Percentiles rank a stretch among this genome's conserved stretches.
Evolutionary conservation across 2,113 vertebrate genomes (phyloP).

Genomic region (Accipiter cooperii): DNA sequence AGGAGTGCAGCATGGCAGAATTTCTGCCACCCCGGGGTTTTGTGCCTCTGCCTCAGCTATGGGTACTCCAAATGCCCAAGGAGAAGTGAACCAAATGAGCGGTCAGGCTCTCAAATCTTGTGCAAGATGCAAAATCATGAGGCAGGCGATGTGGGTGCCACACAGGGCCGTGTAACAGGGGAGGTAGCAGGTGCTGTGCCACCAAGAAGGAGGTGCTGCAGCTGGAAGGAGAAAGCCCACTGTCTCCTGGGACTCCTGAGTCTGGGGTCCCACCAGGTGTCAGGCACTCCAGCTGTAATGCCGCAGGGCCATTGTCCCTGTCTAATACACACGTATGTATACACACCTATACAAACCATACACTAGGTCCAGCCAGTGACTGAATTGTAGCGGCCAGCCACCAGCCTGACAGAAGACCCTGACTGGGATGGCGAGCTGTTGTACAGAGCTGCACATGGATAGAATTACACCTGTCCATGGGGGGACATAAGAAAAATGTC

Average conservation of each 20-base stretch:
- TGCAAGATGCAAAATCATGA: neutral
- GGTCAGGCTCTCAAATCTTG: neutral
- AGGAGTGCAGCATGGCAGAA: neutral
- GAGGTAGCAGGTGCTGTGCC: neutral
- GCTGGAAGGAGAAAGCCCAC: neutral
- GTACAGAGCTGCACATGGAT: neutral
- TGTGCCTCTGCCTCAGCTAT: neutral
- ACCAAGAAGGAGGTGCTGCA: neutral
- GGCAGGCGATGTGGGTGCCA: neutral
- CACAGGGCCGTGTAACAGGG: neutral
- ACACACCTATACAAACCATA: neutral
- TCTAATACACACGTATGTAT: no score
- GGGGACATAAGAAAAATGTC: neutral
- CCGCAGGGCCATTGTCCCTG: neutral
- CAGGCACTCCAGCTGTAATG: neutral
- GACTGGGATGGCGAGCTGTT: neutral
- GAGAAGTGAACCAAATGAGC: neutral
- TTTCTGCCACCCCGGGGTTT: neutral
- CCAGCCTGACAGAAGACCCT: neutral
- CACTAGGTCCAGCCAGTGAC: neutral
- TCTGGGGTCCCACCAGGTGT: neutral
- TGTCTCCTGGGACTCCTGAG: neutral
- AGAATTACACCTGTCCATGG: neutral
- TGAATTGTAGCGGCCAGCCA: neutral
- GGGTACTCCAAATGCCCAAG: neutral